Percentiles rank a stretch among this genome's conserved stretches.
phyloP scores from a whole-genome alignment of 1,140 invertebrate species.

The Zaprionus kolodkinae region DNA sequence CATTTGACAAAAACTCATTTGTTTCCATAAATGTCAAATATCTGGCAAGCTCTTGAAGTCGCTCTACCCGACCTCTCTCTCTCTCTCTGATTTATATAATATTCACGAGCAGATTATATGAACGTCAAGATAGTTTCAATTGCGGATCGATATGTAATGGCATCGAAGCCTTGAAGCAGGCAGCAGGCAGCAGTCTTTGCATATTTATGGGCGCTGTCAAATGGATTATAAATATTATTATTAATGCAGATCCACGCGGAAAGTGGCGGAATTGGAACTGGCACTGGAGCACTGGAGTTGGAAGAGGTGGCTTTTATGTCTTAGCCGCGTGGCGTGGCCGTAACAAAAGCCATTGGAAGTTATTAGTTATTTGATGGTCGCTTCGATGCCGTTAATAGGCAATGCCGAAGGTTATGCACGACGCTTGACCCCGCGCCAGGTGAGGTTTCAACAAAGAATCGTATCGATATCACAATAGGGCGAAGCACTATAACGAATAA shows the following conservation, averaged over 20 bases:
- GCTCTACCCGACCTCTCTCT: constrained; percentile 28
- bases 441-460: constrained; percentile 1
- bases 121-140: constrained; percentile 44
- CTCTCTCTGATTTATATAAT: constrained; percentile 66
- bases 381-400: constrained; percentile 42
- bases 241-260: constrained; percentile 24
- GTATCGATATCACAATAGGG: constrained; percentile 7
- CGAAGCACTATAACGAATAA: neutral
- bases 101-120: constrained; percentile 49
- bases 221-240: constrained; percentile 40
- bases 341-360: constrained; percentile 61
- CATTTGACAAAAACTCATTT: constrained; percentile 68
- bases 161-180: neutral
- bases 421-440: constrained; percentile 33
- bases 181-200: constrained; percentile 29
- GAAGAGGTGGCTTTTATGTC: constrained; percentile 41
- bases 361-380: constrained; percentile 57
- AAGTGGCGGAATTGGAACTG: constrained; percentile 10
- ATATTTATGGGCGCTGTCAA: constrained; percentile 52
- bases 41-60: constrained; percentile 63
- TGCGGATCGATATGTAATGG: constrained; percentile 43
- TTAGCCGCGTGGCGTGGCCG: constrained; percentile 26
- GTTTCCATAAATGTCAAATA: constrained; percentile 71
- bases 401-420: constrained; percentile 53
- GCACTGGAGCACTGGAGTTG: neutral